Base-by-base conservation (phyloP, 2,888 invertebrate genomes). In the Mesorhabditis belari region DNA sequence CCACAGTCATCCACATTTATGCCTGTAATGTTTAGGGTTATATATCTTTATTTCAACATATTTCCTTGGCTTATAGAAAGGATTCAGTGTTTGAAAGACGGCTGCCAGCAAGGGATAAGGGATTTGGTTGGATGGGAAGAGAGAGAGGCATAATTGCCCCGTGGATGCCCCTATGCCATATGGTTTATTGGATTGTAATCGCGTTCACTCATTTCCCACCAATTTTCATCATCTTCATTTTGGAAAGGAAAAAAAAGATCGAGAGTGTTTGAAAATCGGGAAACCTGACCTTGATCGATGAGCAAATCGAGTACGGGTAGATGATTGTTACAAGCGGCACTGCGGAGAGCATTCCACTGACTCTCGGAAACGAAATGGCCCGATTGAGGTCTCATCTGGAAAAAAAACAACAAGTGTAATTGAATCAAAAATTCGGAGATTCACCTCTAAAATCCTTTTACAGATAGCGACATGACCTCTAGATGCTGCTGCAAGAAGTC, bases 271-370 rank as follows among this genome's bases (percentile, higher is more conserved):
- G n/a, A n/a, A n/a, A n/a, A n/a, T n/a, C n/a, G n/a, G n/a, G n/a
- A n/a, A n/a, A n/a, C n/a, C 58, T 4, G 4, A 66, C 73, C 73
- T 62, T 67, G 63, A 23, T 63, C 54, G n/a, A 74, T 61, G 27
- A 74, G 67, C 52, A 72, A 64, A 29, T 72, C 63, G n/a, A 74
- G 63, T 6, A 71, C 65, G 19, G 61, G 60, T n/a, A 74, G 63
- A 59, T 74, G 69, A 28, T 69, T 67, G 54, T 70, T 62, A 51
- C 71, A 71, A 4, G 71, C 74, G 2, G 74, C 74, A 44, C 66
- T 64, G 59, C 74, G 59, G 24, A 74, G 60, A 2, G 71, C 71
- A 58, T 69, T 72, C 69, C 68, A 71, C 57, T 71, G 68, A 25
- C 67, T 65, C 21, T 59, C 56, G 17, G 55, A 49, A 12, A 54